Base-by-base conservation (phyloP, 2,888 invertebrate species). In the Nymphalis urticae region DNA sequence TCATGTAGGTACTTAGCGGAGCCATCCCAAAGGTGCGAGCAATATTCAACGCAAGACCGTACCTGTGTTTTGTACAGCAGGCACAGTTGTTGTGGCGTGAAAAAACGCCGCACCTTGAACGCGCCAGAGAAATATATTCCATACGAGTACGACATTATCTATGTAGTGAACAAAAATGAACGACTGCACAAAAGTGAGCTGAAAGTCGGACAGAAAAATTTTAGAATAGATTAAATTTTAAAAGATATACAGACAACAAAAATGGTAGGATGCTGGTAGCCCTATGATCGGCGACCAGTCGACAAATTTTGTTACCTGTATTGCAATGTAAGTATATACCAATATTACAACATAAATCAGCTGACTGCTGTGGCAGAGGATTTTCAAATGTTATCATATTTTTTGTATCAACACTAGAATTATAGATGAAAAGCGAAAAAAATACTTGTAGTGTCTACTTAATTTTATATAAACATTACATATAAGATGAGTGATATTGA, bases 401-500 rank as follows among this genome's bases (percentile, higher is more conserved):
- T 19, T 42, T 19, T 10, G 19, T 58, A 16, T 13, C 50, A 59
- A 32, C 17, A n/a, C 32, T 62, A 36, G 17, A 8, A 36, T 21
- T 59, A n/a, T 13, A 13, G 4, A 42, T 13, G 54, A 8, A 32
- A 16, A 27, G 27, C n/a, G 8, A 17, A 9, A 8, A 56, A 56
- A 56, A n/a, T 13, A 42, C 36, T 48, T 32, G 17, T 56, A 36
- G 10, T 62, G 32, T 19, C 48, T 27, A 50, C 10, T 56, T 60
- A 36, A n/a, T 42, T n/a, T 27, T 32, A 54, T 24, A 27, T 24
- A 6, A 21, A 24, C 7, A 17, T 8, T 7, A 27, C 19, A 19
- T 17, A 58, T 10, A 59, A 86, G 83, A 76, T 72, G 70, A 78
- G 81, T 75, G 83, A 85, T 32, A 71, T 85, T 6, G 86, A 88